A percentile compares a stretch with the other conserved stretches of the same genome.
phyloP scores from a whole-genome alignment of 2,113 vertebrate genomes.

The Fukomys damarensis region DNA sequence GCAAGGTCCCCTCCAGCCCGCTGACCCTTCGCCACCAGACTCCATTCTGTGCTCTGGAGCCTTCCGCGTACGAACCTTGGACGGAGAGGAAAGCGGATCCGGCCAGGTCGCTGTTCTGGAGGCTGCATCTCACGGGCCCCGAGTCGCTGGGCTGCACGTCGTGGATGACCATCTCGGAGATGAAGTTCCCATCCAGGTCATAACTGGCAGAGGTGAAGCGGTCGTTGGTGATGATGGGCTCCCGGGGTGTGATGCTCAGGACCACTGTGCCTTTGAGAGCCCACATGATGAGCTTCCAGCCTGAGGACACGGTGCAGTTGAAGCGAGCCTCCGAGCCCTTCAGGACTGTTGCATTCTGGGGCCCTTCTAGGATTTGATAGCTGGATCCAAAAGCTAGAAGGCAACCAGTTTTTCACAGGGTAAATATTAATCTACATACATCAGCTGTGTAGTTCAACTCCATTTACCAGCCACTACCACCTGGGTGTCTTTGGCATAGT shows the following conservation, averaged over 20 bases:
- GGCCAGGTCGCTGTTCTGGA: slow-evolving; percentile 78
- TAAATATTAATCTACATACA: not conserved
- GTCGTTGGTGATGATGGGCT: slow-evolving; percentile 78
- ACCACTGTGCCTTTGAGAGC: slow-evolving; percentile 75
- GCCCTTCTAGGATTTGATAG: slow-evolving; percentile 81
- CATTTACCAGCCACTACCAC: not conserved
- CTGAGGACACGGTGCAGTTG: slow-evolving; percentile 87
- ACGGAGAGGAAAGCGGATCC: slow-evolving; percentile 87
- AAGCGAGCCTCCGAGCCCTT: slow-evolving; percentile 87
- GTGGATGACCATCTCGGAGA: slow-evolving; percentile 89
- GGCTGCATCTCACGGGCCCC: slow-evolving; percentile 89
- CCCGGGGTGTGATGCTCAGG: slow-evolving; percentile 79
- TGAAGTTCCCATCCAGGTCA: not conserved
- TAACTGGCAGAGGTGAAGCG: slow-evolving; percentile 84
- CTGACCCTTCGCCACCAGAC: not conserved
- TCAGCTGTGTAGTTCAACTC: not conserved
- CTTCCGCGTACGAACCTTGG: slow-evolving; percentile 87
- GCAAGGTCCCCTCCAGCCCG: not conserved
- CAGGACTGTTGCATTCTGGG: slow-evolving; percentile 85
- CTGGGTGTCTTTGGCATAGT: fast-evolving
- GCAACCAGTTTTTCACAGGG: not conserved
- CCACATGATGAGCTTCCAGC: slow-evolving; percentile 92
- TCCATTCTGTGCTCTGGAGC: fast-evolving
- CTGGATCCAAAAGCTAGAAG: slow-evolving; percentile 79
- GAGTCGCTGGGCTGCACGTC: slow-evolving; percentile 80